A percentile compares a stretch with the other conserved stretches of the same genome.
Conservation (phyloP, 2,888 invertebrate genomes). For the Cheilosia vulpina region DNA sequence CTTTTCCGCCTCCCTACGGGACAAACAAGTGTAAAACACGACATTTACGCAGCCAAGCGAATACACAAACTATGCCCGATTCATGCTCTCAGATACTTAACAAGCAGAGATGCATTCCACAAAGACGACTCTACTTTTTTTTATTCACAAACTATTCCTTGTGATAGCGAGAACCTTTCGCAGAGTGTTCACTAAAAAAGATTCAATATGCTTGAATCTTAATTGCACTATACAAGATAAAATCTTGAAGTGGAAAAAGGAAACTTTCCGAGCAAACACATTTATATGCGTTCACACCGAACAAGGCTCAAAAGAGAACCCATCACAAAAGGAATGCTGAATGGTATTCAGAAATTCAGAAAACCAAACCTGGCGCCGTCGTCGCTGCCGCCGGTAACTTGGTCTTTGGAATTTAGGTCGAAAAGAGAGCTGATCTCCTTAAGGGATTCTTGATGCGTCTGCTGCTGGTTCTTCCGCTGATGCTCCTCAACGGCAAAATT, state of each 20-base stretch:
- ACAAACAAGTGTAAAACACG: slow-evolving; percentile 24
- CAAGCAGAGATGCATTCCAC: slow-evolving; percentile 11
- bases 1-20: neutral
- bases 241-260: slow-evolving; percentile 48
- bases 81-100: slow-evolving; percentile 34
- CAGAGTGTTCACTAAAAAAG: slow-evolving; percentile 33
- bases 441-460: slow-evolving; percentile 27
- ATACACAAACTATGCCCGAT: slow-evolving; percentile 49
- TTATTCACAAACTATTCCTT: slow-evolving; percentile 10
- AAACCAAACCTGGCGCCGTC: slow-evolving; percentile 71
- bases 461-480: too few species aligned
- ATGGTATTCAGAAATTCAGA: slow-evolving; percentile 68
- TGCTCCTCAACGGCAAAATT: slow-evolving; percentile 21
- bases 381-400: slow-evolving; percentile 50
- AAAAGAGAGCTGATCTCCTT: slow-evolving; percentile 60
- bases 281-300: slow-evolving; percentile 62
- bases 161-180: slow-evolving; percentile 38
- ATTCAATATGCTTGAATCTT: slow-evolving; percentile 63
- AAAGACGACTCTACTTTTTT: slow-evolving; percentile 48
- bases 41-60: slow-evolving; percentile 43
- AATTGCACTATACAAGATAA: slow-evolving; percentile 66
- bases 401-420: slow-evolving; percentile 74
- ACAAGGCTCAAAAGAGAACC: slow-evolving; percentile 66
- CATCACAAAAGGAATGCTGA: slow-evolving; percentile 72
- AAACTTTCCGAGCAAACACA: slow-evolving; percentile 53